These are phyloP conservation scores for Leucophenga maculata DNA, from an alignment of 2,888 invertebrate species.

Conservation along the genomic window DNA sequence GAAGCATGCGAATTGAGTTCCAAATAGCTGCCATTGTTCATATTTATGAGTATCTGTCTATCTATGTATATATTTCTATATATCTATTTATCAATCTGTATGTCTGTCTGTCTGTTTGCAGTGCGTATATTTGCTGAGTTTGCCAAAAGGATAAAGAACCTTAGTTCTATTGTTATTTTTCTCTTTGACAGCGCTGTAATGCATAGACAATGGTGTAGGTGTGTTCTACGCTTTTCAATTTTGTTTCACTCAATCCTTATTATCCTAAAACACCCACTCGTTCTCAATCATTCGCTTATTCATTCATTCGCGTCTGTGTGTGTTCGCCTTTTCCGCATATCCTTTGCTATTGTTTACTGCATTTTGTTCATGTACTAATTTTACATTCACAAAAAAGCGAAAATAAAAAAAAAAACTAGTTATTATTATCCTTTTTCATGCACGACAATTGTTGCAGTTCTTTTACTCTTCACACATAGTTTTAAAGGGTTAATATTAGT, in stretches of 20 bases:
- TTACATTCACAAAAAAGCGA: not conserved
- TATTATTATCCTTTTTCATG: slow-evolving; percentile 20
- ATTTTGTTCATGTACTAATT: slow-evolving; percentile 22
- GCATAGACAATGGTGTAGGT: not conserved
- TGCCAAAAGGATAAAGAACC: slow-evolving; percentile 2
- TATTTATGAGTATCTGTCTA: slow-evolving; percentile 6
- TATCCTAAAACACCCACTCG: too few species aligned
- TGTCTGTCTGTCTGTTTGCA: not conserved
- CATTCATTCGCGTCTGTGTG: too few species aligned
- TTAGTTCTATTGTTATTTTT: too few species aligned
- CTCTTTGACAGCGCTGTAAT: too few species aligned
- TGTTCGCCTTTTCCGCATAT: too few species aligned
- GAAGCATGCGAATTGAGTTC: not conserved
- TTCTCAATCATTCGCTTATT: too few species aligned
- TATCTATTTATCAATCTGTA: not conserved
- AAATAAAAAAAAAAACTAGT: slow-evolving; percentile 8
- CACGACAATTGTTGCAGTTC: slow-evolving; percentile 9
- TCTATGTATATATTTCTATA: not conserved
- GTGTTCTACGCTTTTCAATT: too few species aligned
- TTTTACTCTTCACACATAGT: not conserved
- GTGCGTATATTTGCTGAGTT: slow-evolving; percentile 1
- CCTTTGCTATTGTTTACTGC: too few species aligned
- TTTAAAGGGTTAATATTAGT: too few species aligned
- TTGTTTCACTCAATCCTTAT: too few species aligned
- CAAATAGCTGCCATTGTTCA: slow-evolving; percentile 15